Conservation (phyloP, 2,113 vertebrate species). For the Calidris pygmaea region DNA sequence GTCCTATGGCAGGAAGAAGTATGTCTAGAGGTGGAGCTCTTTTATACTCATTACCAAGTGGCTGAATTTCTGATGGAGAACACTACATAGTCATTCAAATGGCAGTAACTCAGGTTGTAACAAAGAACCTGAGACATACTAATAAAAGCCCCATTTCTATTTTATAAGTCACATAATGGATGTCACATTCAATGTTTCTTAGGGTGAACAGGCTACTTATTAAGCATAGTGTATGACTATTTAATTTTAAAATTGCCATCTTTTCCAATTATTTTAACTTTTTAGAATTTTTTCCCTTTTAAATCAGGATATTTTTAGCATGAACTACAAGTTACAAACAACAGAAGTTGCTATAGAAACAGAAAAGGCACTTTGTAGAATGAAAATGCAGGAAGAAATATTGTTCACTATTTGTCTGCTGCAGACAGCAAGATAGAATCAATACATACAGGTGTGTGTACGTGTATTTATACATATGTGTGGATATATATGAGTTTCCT, state of each 20-base stretch:
- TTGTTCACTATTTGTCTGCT: conserved; percentile 45
- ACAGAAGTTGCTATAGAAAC: conserved; percentile 79
- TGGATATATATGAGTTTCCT: neutral
- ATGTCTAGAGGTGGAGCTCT: neutral
- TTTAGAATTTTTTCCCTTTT: conserved; percentile 53
- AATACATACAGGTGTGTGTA: neutral
- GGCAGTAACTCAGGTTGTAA: conserved; percentile 14
- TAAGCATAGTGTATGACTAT: conserved; percentile 33
- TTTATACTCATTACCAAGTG: neutral
- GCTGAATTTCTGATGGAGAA: conserved; percentile 47
- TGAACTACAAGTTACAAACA: conserved; percentile 70
- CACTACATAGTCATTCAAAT: conserved; percentile 41
- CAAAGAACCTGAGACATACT: conserved; percentile 27
- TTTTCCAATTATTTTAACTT: conserved; percentile 61
- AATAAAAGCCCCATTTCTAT: conserved; percentile 51
- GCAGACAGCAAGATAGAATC: conserved; percentile 16
- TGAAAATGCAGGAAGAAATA: conserved; percentile 50
- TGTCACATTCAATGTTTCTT: conserved; percentile 38
- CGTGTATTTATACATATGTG: neutral
- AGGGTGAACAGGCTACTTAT: conserved; percentile 28
- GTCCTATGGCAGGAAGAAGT: neutral
- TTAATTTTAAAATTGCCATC: conserved; percentile 46
- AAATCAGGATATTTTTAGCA: conserved; percentile 68
- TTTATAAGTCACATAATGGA: conserved; percentile 41
- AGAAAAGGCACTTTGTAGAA: conserved; percentile 58